Evolutionary conservation across 30 jellyfish, hydroid and myxozoan species (phyloP).

Genomic region (Pelagia noctiluca): DNA sequence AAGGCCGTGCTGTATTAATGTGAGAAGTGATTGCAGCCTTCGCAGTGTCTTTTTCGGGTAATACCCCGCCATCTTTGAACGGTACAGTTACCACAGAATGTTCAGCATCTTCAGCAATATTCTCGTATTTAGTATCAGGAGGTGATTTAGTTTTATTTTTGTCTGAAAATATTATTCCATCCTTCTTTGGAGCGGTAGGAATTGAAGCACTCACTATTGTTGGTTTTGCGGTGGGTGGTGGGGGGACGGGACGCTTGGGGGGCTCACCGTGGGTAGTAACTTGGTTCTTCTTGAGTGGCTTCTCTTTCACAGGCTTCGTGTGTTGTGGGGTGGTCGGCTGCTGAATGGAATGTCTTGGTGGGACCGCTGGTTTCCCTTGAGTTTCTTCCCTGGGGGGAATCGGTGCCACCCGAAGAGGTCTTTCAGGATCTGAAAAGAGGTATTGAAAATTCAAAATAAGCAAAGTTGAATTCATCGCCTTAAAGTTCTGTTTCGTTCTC

Average conservation of each 20-base stretch:
- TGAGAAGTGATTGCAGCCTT: neutral
- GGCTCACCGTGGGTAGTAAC: constrained; percentile 44
- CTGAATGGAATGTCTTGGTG: neutral
- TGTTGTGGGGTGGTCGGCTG: neutral
- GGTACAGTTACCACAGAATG: neutral
- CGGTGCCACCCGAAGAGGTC: constrained; percentile 62
- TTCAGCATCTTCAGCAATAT: constrained; percentile 13
- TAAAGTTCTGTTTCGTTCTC: no score
- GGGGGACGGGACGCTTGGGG: constrained; percentile 70
- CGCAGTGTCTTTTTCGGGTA: neutral
- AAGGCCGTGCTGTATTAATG: neutral
- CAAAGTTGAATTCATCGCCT: no score
- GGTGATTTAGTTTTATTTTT: constrained; percentile 19
- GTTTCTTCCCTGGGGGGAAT: constrained; percentile 43
- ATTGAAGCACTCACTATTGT: neutral
- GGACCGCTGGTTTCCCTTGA: neutral
- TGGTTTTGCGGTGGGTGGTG: constrained; percentile 63
- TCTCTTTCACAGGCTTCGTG: neutral
- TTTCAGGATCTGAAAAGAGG: constrained; percentile 27
- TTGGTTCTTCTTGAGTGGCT: neutral
- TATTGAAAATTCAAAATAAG: no score
- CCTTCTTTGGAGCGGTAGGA: neutral
- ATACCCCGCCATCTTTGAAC: neutral
- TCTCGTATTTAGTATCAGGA: constrained; percentile 24
- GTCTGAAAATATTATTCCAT: constrained; percentile 8